Evolutionary conservation across 2,888 invertebrate genomes (phyloP).

Genomic region (Drosophila pseudotakahashii): DNA sequence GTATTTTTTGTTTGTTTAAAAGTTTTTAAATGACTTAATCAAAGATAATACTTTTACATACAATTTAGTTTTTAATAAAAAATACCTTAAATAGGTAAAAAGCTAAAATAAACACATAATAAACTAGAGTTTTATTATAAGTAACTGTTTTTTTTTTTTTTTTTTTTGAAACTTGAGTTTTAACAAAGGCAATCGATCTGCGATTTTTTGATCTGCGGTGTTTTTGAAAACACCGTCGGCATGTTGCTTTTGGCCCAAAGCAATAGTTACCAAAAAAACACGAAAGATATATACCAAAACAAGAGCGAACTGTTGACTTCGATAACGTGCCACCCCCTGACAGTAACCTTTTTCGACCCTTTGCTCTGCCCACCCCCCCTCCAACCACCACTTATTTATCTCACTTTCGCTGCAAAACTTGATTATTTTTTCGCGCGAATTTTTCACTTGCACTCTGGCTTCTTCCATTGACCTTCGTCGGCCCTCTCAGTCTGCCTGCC

Average conservation of each 20-base stretch:
- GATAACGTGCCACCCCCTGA: conserved; percentile 12
- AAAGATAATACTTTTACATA: no score
- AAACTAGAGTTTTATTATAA: no score
- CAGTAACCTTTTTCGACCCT: conserved; percentile 2
- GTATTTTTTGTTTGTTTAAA: no score
- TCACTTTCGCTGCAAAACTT: conserved; percentile 74
- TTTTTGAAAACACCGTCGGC: conserved; percentile 17
- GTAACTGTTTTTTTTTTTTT: no score
- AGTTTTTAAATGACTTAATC: no score
- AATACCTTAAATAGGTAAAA: no score
- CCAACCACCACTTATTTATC: conserved; percentile 55
- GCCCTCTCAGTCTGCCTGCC: conserved; percentile 2
- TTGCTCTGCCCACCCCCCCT: conserved; percentile 7
- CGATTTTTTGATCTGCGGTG: no score
- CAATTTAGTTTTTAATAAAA: no score
- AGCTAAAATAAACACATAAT: no score
- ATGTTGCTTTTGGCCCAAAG: conserved; percentile 1
- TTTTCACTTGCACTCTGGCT: conserved; percentile 59
- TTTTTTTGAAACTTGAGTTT: no score
- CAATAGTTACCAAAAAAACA: neutral
- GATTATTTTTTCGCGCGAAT: conserved; percentile 68
- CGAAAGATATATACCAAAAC: conserved; percentile 7
- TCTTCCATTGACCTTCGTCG: conserved; percentile 56
- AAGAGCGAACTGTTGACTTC: conserved; percentile 11
- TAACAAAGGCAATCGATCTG: no score